These are phyloP conservation scores for Drosophila leontia DNA, from an alignment of 1,140 invertebrate genomes.

Conservation along the genomic window DNA sequence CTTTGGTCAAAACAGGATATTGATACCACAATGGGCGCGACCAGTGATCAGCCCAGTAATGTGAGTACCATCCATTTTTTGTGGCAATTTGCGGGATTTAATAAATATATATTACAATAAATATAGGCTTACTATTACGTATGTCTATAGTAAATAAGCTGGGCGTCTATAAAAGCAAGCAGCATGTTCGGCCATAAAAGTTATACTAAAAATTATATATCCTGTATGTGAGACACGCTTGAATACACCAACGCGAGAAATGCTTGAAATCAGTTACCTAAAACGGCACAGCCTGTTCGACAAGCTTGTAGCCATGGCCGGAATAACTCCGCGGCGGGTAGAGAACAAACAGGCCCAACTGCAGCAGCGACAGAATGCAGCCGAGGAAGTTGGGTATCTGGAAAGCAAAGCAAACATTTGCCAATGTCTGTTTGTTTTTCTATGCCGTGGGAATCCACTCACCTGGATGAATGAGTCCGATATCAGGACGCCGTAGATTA, in stretches of 20 bases:
- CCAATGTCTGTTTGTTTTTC: conserved; percentile 6
- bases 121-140: conserved; percentile 59
- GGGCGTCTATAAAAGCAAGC: conserved; percentile 49
- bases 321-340: conserved; percentile 87
- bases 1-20: background rate
- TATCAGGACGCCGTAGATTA: conserved; percentile 90
- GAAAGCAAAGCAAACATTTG: conserved; percentile 68
- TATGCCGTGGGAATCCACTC: conserved; percentile 49
- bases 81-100: conserved; percentile 35
- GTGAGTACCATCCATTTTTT: conserved; percentile 48
- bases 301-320: conserved; percentile 77
- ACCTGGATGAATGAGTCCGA: conserved; percentile 90
- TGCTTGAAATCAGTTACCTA: conserved; percentile 47
- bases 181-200: conserved; percentile 37
- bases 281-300: conserved; percentile 77
- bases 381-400: conserved; percentile 91
- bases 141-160: conserved; percentile 63
- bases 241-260: conserved; percentile 56
- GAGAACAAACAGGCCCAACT: conserved; percentile 89
- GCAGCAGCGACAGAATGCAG: conserved; percentile 88
- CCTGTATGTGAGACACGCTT: conserved; percentile 58
- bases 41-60: conserved; percentile 7
- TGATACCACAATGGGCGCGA: no score
- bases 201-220: conserved; percentile 59
- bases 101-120: conserved; percentile 69